These are phyloP conservation scores for Mellivora capensis DNA, from an alignment of 2,113 vertebrate genomes.

Conservation along the genomic window DNA sequence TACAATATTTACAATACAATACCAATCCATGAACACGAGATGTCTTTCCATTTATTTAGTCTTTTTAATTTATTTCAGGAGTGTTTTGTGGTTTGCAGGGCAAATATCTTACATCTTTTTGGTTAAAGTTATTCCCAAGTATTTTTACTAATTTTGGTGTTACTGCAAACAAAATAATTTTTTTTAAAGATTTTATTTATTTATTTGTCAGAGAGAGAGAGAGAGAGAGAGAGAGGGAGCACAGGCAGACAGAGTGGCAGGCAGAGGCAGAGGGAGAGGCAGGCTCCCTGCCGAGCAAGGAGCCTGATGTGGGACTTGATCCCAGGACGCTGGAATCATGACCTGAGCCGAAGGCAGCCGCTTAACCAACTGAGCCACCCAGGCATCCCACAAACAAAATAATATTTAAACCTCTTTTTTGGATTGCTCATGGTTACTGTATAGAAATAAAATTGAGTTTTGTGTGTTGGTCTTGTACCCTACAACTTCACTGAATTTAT, in stretches of 20 bases:
- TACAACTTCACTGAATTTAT: not conserved
- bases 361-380: too few relatives aligned
- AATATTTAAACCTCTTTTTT: not conserved
- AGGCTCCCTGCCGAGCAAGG: too few relatives aligned
- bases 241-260: too few relatives aligned
- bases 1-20: not conserved
- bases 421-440: not conserved
- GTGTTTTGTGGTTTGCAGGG: not conserved
- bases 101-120: not conserved
- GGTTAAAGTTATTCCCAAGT: not conserved
- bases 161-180: not conserved
- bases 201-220: too few relatives aligned
- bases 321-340: too few relatives aligned
- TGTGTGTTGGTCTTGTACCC: not conserved
- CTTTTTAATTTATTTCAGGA: not conserved
- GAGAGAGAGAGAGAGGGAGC: too few relatives aligned
- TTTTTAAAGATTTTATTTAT: too few relatives aligned
- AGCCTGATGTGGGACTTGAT: too few relatives aligned
- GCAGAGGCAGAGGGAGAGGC: too few relatives aligned
- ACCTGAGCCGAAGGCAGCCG: too few relatives aligned
- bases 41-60: not conserved
- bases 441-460: not conserved
- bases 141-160: slow-evolving; percentile 27
- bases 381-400: not conserved
- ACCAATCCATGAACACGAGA: not conserved